These are phyloP conservation scores for Hylaeus volcanicus DNA, from an alignment of 1,140 invertebrate species.

Conservation along the genomic window DNA sequence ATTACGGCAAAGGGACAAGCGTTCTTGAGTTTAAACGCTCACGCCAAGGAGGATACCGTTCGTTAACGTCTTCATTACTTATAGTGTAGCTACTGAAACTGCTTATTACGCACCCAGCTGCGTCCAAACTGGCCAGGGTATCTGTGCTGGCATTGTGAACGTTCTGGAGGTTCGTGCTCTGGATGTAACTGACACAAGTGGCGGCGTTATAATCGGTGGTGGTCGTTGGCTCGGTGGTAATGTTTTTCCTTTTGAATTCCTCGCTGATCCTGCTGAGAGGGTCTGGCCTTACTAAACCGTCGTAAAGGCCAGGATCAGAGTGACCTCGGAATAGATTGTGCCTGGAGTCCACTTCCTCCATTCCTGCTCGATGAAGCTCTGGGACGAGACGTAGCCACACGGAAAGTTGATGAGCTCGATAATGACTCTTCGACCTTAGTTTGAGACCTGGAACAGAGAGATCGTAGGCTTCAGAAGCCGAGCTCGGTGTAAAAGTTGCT, in stretches of 20 bases:
- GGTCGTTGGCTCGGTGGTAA: constrained; percentile 82
- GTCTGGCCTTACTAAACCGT: constrained; percentile 90
- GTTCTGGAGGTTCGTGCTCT: constrained; percentile 80
- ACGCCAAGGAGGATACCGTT: background rate
- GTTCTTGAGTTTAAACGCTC: too few relatives aligned
- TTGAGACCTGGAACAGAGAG: constrained; percentile 87
- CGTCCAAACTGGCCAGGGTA: constrained; percentile 88
- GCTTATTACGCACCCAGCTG: constrained; percentile 81
- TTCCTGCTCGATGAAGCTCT: constrained; percentile 93
- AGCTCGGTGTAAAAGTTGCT: too few relatives aligned
- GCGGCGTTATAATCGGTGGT: constrained; percentile 80
- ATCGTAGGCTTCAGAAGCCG: too few relatives aligned
- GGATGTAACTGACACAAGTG: constrained; percentile 82
- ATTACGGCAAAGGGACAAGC: too few relatives aligned
- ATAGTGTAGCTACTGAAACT: background rate
- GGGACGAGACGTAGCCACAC: constrained; percentile 97
- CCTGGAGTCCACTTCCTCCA: constrained; percentile 91
- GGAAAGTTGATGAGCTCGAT: constrained; percentile 94
- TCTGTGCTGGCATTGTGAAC: constrained; percentile 84
- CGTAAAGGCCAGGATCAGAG: constrained; percentile 90
- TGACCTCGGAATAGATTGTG: constrained; percentile 92
- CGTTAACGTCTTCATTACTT: constrained; percentile 12
- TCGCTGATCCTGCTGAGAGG: constrained; percentile 84
- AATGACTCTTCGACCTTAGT: constrained; percentile 95
- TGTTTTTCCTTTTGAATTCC: constrained; percentile 76